Conservation (phyloP, 2,797 vertebrate species). For the Delichon dasypus region DNA sequence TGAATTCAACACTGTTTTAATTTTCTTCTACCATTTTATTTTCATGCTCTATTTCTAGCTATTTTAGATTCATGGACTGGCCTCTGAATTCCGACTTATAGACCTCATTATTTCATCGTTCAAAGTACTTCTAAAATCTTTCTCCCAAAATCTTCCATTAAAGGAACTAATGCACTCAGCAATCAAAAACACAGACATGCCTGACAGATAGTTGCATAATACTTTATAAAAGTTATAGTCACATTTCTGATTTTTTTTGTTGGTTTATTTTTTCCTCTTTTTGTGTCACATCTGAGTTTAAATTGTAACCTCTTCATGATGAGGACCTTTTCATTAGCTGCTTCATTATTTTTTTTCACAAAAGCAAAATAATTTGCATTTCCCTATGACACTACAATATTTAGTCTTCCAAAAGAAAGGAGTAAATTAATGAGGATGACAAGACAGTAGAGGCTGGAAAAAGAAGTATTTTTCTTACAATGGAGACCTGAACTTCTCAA, state of each 20-base stretch:
- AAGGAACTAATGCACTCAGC: neutral
- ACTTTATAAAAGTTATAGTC: neutral
- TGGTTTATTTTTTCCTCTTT: neutral
- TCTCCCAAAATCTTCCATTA: constrained; percentile 2
- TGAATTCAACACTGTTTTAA: constrained; percentile 26
- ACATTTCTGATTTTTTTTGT: neutral
- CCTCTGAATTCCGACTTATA: neutral
- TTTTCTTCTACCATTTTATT: constrained; percentile 25
- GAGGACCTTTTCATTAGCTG: neutral
- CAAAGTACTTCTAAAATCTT: neutral
- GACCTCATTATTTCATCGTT: neutral
- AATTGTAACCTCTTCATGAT: neutral
- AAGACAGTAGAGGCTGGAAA: neutral
- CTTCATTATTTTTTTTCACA: neutral
- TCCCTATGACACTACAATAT: neutral
- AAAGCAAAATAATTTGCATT: neutral
- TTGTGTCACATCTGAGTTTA: neutral
- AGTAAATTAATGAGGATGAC: neutral
- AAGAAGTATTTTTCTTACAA: neutral
- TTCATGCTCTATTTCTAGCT: neutral
- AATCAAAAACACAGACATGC: neutral
- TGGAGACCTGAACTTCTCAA: neutral
- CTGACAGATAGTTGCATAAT: neutral
- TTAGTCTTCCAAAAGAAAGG: neutral
- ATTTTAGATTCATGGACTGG: neutral